Base-by-base conservation (phyloP, 2,797 vertebrate species). In the Allobates femoralis region DNA sequence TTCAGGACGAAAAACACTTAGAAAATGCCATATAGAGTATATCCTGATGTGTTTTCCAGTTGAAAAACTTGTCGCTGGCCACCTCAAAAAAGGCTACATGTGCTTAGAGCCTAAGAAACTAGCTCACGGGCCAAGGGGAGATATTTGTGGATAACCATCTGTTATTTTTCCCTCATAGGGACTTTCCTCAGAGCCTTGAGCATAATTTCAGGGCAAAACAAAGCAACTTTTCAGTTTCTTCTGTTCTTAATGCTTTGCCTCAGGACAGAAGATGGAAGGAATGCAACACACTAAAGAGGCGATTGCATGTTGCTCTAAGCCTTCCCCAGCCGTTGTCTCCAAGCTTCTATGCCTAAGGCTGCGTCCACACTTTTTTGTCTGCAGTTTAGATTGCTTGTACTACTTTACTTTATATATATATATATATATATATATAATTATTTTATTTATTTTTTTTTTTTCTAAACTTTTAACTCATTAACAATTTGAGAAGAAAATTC, bases 221-320 rank as follows among this genome's bases (percentile, higher is more conserved):
- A 21, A 34, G n/a, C 32, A 4, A 34, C 6, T 8, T 0, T 8
- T 34, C 16, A 8, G 32, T 21, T 67, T 67, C 7, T 5, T 67
- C 32, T 66, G 15, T 34, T 34, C 32, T 19, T 3, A 34, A 34
- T 34, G 64, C 30, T 34, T 67, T 67, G 64, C 64, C 16, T 67
- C 2, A 53, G 64, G 60, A 62, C n/a, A 62, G 60, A 26, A 62
- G n/a, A 67, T 67, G 64, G 64, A 67, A 67, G 64, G 64, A 67
- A 67, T 66, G 64, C 64, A 67, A 30, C 30, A 34, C 30, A 62
- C 58, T 26, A 2, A 58, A 26, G 58, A 60, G 58, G 2, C 23
- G 7, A 60, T 60, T 10, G 21, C 4, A 60, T n/a, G 26, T 60
- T 26, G 58, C 58, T 26, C 58, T 60, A n/a, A 60, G 58, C 58